Conservation (phyloP, 2,797 vertebrate genomes). For the Darevskia nairensis region DNA sequence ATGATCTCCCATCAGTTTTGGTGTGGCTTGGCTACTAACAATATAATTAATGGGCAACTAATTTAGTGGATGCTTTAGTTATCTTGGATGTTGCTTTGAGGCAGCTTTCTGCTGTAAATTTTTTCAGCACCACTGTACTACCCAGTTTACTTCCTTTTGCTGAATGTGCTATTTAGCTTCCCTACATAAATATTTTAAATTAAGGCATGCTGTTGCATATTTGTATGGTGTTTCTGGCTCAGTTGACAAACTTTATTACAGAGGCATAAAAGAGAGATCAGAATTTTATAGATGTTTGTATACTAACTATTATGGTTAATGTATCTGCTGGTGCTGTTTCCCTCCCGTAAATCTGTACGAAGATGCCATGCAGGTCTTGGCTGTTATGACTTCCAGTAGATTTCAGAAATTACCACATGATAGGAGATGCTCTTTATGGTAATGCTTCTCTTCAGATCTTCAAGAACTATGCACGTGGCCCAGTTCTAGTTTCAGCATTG, state of each 20-base stretch:
- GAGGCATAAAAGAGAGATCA: fast-evolving
- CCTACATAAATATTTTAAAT: background rate
- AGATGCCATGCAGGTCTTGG: background rate
- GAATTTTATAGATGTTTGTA: background rate
- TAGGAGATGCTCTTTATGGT: background rate
- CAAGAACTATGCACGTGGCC: fast-evolving
- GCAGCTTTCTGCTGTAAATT: background rate
- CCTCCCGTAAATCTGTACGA: slow-evolving; percentile 9
- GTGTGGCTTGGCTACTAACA: background rate
- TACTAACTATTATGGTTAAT: background rate
- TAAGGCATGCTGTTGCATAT: background rate
- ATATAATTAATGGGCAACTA: background rate
- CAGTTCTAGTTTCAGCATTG: background rate
- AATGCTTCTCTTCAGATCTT: background rate
- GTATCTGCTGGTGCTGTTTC: background rate
- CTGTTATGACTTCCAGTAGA: slow-evolving; percentile 14
- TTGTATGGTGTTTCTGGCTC: background rate
- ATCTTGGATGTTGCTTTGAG: background rate
- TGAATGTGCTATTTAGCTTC: background rate
- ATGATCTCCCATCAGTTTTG: background rate
- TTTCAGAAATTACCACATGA: slow-evolving; percentile 1
- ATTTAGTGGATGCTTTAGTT: background rate
- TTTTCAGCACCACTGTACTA: background rate
- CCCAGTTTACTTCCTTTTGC: background rate
- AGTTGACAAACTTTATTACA: background rate